phyloP scores from a whole-genome alignment of 2,113 vertebrate genomes.

The Grantiella picta region DNA sequence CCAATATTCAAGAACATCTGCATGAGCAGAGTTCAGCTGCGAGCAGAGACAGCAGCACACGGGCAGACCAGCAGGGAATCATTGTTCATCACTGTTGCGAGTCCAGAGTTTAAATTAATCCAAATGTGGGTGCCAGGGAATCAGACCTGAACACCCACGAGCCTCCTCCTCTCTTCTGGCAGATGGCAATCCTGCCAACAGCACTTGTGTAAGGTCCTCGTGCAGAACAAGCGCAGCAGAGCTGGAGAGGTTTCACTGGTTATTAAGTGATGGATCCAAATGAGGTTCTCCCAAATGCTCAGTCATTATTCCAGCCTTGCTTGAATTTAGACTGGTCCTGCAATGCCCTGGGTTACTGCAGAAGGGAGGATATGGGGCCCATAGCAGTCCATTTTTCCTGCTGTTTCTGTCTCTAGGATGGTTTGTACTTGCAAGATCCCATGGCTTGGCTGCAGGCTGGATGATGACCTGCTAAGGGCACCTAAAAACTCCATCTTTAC shows the following conservation, averaged over 20 bases:
- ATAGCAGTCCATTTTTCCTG: accelerated
- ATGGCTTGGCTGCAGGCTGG: not conserved
- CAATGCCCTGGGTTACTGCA: not conserved
- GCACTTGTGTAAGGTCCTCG: accelerated
- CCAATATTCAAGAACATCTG: not conserved
- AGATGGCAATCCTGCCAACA: not conserved
- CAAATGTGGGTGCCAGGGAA: not conserved
- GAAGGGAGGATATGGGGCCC: not conserved
- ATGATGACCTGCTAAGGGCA: not conserved
- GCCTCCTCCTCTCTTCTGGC: not conserved
- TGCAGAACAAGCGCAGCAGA: not conserved
- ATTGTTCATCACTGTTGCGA: accelerated
- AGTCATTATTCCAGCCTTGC: accelerated
- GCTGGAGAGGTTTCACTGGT: not conserved
- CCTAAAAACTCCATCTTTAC: not conserved
- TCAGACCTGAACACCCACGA: not conserved
- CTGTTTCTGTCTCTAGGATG: not conserved
- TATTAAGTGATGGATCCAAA: not conserved
- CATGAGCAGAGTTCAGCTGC: accelerated
- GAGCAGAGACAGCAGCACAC: not conserved
- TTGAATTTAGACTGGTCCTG: not conserved
- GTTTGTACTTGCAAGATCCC: not conserved
- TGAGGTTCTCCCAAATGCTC: not conserved
- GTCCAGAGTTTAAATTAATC: not conserved
- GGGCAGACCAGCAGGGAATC: not conserved